Percentiles rank a stretch among this genome's conserved stretches.
These are phyloP conservation scores for Caiman crocodilus DNA, from an alignment of 2,797 vertebrate genomes.

Conservation along the genomic window DNA sequence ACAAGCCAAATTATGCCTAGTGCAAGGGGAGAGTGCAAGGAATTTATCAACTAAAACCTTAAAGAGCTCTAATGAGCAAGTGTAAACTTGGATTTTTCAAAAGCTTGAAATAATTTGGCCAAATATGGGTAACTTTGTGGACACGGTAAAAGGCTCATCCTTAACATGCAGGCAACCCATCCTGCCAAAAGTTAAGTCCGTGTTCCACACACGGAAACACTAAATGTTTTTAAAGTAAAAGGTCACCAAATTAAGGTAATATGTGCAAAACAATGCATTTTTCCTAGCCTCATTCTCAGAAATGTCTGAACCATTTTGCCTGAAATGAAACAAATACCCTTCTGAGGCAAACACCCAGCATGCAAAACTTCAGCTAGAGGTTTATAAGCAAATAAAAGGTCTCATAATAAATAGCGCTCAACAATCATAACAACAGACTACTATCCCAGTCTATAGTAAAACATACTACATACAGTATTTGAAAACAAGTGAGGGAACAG, in stretches of 20 bases:
- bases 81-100: background rate
- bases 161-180: background rate
- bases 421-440: background rate
- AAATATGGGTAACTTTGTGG: background rate
- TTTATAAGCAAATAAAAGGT: background rate
- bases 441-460: background rate
- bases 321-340: background rate
- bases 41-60: background rate
- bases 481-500: background rate
- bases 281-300: background rate
- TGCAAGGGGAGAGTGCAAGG: background rate
- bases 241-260: background rate
- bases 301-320: background rate
- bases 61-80: background rate
- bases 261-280: background rate
- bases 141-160: background rate
- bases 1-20: background rate
- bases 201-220: background rate
- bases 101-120: background rate
- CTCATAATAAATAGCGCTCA: background rate
- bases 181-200: background rate
- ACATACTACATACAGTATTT: rapidly evolving
- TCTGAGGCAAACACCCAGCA: background rate
- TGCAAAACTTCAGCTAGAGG: background rate
- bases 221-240: background rate